Evolutionary conservation across 2,888 invertebrate genomes (phyloP), one percentile per base, ranked within the genome.

Genomic region (Molanna angustata): DNA sequence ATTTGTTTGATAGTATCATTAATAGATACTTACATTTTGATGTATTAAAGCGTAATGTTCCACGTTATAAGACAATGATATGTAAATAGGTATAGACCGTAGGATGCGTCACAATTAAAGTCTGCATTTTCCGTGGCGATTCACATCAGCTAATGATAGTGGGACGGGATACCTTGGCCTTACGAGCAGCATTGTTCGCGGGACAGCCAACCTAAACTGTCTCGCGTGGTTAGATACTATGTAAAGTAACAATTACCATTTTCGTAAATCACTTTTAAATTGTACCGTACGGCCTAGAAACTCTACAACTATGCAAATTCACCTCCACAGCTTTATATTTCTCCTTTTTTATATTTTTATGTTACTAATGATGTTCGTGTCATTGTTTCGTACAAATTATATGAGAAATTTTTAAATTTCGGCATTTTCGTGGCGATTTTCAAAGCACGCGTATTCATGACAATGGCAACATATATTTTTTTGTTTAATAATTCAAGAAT

Each of bases 111-210:
- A 27, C 11, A 27, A 27, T 27, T 27, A 27, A 11, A 27, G 27
- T 11, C 27, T 7, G 27, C 11, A 27, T 27, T 7, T 27, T 11
- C 27, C 27, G 11, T 27, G 27, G 11, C 27, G 27, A 27, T 27
- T 27, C 11, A 4, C 27, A 27, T 27, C 27, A 27, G 6, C 11
- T 27, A 27, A 27, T 27, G 27, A 43, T 16, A 31, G 45, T 19
- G 13, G n/a, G n/a, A n/a, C n/a, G n/a, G n/a, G 33, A 45, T 45
- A 17, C 27, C 31, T 33, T 33, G n/a, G n/a, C n/a, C n/a, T n/a
- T n/a, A n/a, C n/a, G n/a, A n/a, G n/a, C n/a, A 31, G 45, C 33
- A 45, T 45, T 45, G 45, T 45, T 45, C 45, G 20, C 13, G 14
- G 33, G 31, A 45, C 32, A 45, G 16, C 33, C 19, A 33, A 31